Percentiles rank a stretch among this genome's conserved stretches.
These are phyloP conservation scores for Corella eumyota DNA, from an alignment of 23 tunicate genomes.

Conservation along the genomic window DNA sequence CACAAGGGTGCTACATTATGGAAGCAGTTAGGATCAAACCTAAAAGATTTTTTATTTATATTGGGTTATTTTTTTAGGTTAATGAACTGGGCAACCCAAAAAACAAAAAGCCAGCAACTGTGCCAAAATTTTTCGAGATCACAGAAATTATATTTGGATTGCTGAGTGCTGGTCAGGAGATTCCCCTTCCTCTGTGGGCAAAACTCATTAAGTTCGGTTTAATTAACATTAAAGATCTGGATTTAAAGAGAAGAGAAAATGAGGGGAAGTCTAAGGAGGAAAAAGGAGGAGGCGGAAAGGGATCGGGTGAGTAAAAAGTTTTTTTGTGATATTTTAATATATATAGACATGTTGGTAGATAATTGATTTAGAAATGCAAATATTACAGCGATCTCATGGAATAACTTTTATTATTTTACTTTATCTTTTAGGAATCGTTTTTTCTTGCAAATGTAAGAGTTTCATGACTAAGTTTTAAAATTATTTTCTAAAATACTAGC, in stretches of 20 bases:
- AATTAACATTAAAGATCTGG: constrained; percentile 49
- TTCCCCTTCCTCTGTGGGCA: constrained; percentile 81
- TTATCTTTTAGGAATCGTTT: too few species aligned
- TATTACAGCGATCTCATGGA: too few species aligned
- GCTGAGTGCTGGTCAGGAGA: constrained; percentile 47
- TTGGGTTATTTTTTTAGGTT: too few species aligned
- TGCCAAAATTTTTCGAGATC: constrained; percentile 69
- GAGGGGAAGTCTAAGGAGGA: constrained; percentile 42
- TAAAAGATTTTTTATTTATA: too few species aligned
- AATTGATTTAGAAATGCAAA: neutral
- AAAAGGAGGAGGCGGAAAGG: constrained; percentile 56
- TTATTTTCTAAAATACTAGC: too few species aligned
- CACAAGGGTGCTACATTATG: too few species aligned
- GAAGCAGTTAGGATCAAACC: too few species aligned
- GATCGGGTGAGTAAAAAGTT: constrained; percentile 41
- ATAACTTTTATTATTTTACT: too few species aligned
- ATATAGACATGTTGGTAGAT: neutral
- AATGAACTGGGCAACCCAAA: constrained; percentile 81
- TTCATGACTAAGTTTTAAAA: too few species aligned
- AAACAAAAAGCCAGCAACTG: constrained; percentile 45
- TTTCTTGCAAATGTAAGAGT: too few species aligned
- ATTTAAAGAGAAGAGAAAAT: constrained; percentile 42
- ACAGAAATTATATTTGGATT: constrained; percentile 46
- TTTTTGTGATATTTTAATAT: neutral
- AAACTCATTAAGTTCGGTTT: constrained; percentile 79